Evolutionary conservation across 2,113 vertebrate genomes (phyloP).

Genomic region (Epinephelus fuscoguttatus): DNA sequence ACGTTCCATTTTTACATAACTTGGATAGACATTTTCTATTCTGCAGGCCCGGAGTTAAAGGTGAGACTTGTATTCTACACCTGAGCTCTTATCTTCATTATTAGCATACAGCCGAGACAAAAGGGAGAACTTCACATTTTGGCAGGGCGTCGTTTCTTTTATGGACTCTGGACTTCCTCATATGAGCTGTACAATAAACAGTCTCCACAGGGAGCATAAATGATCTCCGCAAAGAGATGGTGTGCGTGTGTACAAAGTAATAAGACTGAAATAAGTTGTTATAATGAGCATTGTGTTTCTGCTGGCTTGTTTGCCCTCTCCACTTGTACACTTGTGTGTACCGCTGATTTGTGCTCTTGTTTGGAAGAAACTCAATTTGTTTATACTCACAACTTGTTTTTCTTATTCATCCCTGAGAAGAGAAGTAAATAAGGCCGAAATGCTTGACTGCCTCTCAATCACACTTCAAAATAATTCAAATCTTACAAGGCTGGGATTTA

Average conservation of each 20-base stretch:
- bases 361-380: background rate
- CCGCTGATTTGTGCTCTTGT: slow-evolving; percentile 4
- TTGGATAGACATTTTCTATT: background rate
- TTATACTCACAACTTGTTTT: background rate
- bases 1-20: background rate
- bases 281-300: slow-evolving; percentile 36
- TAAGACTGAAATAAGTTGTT: slow-evolving; percentile 16
- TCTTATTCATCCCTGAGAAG: background rate
- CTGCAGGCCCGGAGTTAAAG: background rate
- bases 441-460: background rate
- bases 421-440: background rate
- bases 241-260: background rate
- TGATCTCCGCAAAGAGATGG: background rate
- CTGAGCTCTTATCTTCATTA: background rate
- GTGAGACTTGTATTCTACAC: background rate
- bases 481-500: background rate
- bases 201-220: slow-evolving; percentile 3
- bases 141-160: no score
- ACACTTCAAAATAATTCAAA: background rate
- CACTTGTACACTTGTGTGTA: background rate
- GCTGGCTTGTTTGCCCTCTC: slow-evolving; percentile 6
- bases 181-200: slow-evolving; percentile 2
- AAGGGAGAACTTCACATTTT: background rate
- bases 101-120: background rate
- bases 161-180: background rate